phyloP scores from a whole-genome alignment of 2,888 invertebrate species.

The Limnephilus lunatus region DNA sequence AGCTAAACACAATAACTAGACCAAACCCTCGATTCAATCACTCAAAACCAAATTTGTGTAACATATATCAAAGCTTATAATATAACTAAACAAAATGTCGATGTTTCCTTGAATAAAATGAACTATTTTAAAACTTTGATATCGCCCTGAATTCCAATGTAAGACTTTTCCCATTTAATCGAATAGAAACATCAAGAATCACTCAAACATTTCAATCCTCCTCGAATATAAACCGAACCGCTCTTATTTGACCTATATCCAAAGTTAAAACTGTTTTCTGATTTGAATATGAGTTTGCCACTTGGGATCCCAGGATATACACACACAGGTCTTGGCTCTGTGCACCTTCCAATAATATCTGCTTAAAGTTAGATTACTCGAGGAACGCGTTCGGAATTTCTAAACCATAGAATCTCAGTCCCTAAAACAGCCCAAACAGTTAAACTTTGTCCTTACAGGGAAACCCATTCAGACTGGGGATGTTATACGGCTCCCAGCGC shows the following conservation, averaged over 20 bases:
- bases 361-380: constrained; percentile 64
- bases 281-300: constrained; percentile 51
- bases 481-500: constrained; percentile 40
- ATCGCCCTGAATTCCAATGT: background rate
- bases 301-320: constrained; percentile 47
- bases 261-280: constrained; percentile 55
- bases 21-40: background rate
- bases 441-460: constrained; percentile 59
- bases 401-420: constrained; percentile 42
- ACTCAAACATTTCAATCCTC: constrained; percentile 2
- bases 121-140: background rate
- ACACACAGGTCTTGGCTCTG: constrained; percentile 53
- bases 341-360: constrained; percentile 61
- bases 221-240: background rate
- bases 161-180: background rate
- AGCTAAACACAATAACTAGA: too few relatives aligned
- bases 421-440: constrained; percentile 55
- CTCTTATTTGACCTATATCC: constrained; percentile 25
- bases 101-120: background rate
- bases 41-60: background rate
- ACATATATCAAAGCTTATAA: background rate
- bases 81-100: background rate
- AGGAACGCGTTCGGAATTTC: constrained; percentile 59
- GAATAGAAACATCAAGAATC: background rate
- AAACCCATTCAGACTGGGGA: constrained; percentile 29